Conservation (phyloP, 2,113 vertebrate genomes). For the Monarcha castaneiventris region DNA sequence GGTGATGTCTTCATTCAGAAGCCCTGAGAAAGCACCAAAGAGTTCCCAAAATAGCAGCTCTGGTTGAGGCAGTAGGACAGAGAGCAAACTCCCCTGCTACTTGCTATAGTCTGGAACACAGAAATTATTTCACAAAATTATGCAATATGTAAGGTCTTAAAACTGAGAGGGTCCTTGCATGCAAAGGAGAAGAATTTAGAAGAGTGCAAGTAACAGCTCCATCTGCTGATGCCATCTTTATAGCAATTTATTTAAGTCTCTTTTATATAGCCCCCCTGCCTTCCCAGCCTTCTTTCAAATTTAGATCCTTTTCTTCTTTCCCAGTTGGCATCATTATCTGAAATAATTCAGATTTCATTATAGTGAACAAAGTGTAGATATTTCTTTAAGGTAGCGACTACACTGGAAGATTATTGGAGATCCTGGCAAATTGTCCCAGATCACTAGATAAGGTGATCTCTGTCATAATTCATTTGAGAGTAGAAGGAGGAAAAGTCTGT, state of each 20-base stretch:
- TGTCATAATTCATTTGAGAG: conserved; percentile 18
- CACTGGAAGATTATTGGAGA: background rate
- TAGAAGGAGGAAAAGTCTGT: background rate
- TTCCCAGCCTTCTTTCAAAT: background rate
- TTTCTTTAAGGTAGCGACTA: background rate
- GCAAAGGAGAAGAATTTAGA: background rate
- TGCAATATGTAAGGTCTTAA: background rate
- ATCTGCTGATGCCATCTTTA: conserved; percentile 9
- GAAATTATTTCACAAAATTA: background rate
- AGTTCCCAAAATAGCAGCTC: background rate
- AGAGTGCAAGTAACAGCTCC: conserved; percentile 24
- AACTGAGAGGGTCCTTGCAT: background rate
- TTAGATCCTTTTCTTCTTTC: conserved; percentile 30
- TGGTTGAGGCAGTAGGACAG: background rate
- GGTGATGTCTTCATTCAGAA: background rate
- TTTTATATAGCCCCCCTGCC: background rate
- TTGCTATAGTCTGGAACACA: background rate
- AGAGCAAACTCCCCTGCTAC: background rate
- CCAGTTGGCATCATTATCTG: conserved; percentile 43
- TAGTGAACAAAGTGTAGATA: conserved; percentile 14
- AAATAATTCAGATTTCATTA: conserved; percentile 38
- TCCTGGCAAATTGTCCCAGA: conserved; percentile 13
- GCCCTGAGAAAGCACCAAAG: background rate
- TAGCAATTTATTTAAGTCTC: background rate
- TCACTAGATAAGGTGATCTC: conserved; percentile 7